phyloP scores from a whole-genome alignment of 2,888 invertebrate species.

The Elegia similella region DNA sequence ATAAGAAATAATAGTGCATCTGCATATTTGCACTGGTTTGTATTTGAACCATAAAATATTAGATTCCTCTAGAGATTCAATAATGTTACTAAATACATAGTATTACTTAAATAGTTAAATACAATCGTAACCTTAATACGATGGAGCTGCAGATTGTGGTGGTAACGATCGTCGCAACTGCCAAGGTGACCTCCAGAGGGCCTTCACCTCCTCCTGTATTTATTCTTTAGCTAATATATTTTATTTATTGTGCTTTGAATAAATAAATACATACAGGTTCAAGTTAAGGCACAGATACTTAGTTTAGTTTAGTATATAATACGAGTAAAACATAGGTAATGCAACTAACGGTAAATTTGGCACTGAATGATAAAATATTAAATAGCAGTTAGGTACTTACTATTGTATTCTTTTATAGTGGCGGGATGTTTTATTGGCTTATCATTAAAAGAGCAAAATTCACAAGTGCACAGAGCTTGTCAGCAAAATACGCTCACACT shows the following conservation, averaged over 20 bases:
- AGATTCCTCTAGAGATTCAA: neutral
- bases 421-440: conserved; percentile 64
- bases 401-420: conserved; percentile 12
- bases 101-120: conserved; percentile 17
- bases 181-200: conserved; percentile 35
- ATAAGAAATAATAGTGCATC: neutral
- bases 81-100: neutral
- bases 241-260: conserved; percentile 24
- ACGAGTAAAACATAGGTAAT: neutral
- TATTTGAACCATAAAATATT: too few relatives aligned
- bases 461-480: conserved; percentile 76
- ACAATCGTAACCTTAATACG: conserved; percentile 21
- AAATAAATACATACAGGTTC: conserved; percentile 11
- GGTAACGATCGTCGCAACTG: conserved; percentile 36
- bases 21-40: neutral
- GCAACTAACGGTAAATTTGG: neutral
- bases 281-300: neutral
- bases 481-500: conserved; percentile 78
- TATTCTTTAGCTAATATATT: conserved; percentile 25
- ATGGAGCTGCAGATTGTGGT: conserved; percentile 27
- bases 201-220: conserved; percentile 38
- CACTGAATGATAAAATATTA: neutral
- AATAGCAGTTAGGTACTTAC: neutral
- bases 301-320: neutral
- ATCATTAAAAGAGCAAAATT: conserved; percentile 63